These are phyloP conservation scores for Drosophila grimshawi DNA, from an alignment of 1,140 invertebrate genomes.

Conservation along the genomic window DNA sequence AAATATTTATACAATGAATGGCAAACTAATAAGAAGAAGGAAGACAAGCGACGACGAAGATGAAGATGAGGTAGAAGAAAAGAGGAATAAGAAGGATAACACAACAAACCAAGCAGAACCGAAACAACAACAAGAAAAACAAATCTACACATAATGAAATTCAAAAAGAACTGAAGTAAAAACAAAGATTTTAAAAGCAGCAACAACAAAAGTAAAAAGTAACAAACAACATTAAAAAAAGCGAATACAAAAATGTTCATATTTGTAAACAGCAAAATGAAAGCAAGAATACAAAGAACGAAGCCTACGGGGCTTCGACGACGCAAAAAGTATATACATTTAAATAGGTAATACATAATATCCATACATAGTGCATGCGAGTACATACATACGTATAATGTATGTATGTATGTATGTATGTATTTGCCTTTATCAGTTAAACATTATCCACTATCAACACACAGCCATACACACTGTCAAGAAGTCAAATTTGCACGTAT, in stretches of 20 bases:
- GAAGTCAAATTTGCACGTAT: conserved; percentile 10
- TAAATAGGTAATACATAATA: conserved; percentile 21
- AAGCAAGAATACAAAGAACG: not conserved
- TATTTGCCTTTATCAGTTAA: no score
- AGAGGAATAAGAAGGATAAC: conserved; percentile 29
- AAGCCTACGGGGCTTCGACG: no score
- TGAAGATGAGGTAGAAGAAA: conserved; percentile 24
- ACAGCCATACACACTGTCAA: conserved; percentile 6
- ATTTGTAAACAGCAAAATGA: conserved; percentile 55
- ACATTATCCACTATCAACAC: not conserved
- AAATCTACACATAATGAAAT: conserved; percentile 59
- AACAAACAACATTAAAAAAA: conserved; percentile 11
- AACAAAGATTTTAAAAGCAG: conserved; percentile 80
- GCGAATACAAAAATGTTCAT: conserved; percentile 52
- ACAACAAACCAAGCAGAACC: conserved; percentile 27
- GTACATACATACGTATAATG: conserved; percentile 2
- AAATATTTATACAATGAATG: conserved; percentile 62
- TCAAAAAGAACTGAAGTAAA: conserved; percentile 83
- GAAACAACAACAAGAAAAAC: conserved; percentile 35
- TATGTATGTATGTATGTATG: conserved; percentile 1
- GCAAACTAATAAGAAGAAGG: conserved; percentile 30
- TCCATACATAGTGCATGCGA: not conserved
- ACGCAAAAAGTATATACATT: conserved; percentile 19
- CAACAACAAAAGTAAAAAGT: conserved; percentile 62
- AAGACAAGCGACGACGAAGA: conserved; percentile 15